Percentiles rank a stretch among this genome's conserved stretches.
Conservation (phyloP, 2,888 invertebrate genomes). For the Amphipoea lucens region DNA sequence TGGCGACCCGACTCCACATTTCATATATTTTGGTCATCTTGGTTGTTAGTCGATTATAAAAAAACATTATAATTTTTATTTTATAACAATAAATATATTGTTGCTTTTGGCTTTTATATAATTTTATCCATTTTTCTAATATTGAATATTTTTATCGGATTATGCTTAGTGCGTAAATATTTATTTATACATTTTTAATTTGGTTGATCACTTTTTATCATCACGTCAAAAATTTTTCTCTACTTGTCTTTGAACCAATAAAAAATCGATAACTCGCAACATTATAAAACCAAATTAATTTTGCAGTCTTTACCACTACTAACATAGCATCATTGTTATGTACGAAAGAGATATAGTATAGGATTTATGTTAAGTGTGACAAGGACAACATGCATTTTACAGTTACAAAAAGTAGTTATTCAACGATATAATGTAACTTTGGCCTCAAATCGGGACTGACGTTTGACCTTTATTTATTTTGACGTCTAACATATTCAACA, state of each 20-base stretch:
- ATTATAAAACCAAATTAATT: slow-evolving; percentile 27
- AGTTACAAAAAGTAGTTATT: background rate
- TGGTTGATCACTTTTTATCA: background rate
- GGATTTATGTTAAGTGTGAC: background rate
- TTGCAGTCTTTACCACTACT: slow-evolving; percentile 12
- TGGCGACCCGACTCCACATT: background rate
- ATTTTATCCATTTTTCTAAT: background rate
- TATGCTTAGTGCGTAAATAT: background rate
- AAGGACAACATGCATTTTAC: slow-evolving; percentile 25
- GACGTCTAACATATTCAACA: slow-evolving; percentile 60
- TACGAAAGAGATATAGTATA: background rate
- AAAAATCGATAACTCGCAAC: slow-evolving; percentile 50
- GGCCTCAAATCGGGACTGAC: slow-evolving; percentile 44
- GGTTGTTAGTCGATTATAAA: background rate
- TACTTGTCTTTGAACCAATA: slow-evolving; percentile 36
- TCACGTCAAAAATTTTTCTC: background rate
- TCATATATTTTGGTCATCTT: background rate
- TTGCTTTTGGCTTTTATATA: background rate
- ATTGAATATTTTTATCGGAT: background rate
- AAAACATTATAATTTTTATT: background rate
- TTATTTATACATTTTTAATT: background rate
- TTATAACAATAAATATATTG: background rate
- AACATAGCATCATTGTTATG: background rate
- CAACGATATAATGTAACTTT: slow-evolving; percentile 14
- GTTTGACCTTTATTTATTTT: slow-evolving; percentile 72